These are phyloP conservation scores for Nematolebias whitei DNA, from an alignment of 2,113 vertebrate genomes.

Conservation along the genomic window DNA sequence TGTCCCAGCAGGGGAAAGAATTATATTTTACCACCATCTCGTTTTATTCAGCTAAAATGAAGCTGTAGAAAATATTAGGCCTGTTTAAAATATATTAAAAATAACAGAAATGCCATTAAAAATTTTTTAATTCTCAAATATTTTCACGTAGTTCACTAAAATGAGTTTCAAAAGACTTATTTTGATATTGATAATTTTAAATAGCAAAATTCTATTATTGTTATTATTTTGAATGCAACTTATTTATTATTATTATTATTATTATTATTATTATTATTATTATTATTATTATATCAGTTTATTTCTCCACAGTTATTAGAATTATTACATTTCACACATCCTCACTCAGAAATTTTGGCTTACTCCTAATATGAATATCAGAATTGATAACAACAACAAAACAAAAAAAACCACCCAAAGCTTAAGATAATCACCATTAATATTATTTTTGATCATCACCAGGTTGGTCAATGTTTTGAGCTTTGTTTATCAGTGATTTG, in stretches of 20 bases:
- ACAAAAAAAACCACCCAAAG: too few species aligned
- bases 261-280: not conserved
- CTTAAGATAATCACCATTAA: not conserved
- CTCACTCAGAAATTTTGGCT: too few species aligned
- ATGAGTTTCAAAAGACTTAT: too few species aligned
- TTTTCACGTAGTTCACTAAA: not conserved
- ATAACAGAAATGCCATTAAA: not conserved
- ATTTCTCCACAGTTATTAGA: too few species aligned
- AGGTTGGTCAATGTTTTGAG: not conserved
- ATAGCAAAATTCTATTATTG: slow-evolving; percentile 4
- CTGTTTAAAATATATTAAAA: not conserved
- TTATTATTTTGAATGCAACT: not conserved
- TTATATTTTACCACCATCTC: too few species aligned
- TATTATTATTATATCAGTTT: not conserved
- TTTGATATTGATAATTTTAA: too few species aligned
- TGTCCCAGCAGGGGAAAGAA: not conserved
- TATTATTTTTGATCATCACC: not conserved
- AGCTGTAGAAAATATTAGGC: too few species aligned
- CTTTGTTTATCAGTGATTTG: slow-evolving; percentile 27
- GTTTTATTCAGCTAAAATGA: not conserved
- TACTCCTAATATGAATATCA: too few species aligned
- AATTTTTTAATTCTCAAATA: not conserved
- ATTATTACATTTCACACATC: too few species aligned
- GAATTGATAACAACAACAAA: too few species aligned
- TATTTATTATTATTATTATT: slow-evolving; percentile 2